Conservation (phyloP, 2,797 vertebrate genomes). For the Kryptopterus vitreolus region DNA sequence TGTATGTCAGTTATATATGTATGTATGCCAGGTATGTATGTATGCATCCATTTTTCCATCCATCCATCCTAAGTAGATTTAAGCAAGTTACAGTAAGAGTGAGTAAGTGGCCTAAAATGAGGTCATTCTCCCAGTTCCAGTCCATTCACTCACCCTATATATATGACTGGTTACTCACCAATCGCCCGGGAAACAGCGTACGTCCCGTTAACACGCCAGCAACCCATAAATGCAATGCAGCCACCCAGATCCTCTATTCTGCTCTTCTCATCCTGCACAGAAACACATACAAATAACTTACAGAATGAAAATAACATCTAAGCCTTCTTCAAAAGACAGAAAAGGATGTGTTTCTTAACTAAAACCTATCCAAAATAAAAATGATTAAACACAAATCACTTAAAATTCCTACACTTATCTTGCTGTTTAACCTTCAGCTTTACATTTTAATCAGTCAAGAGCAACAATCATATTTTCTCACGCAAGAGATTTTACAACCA, state of each 20-base stretch:
- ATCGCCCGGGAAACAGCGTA: constrained; percentile 96
- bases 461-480: not conserved
- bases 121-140: not conserved
- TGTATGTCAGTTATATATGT: no score
- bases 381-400: not conserved
- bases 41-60: no score
- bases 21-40: no score
- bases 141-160: not conserved
- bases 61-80: no score
- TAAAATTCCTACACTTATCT: not conserved
- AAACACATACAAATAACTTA: not conserved
- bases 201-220: constrained; percentile 95
- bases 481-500: not conserved
- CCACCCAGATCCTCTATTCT: constrained; percentile 91
- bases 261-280: constrained; percentile 84
- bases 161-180: constrained; percentile 79
- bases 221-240: constrained; percentile 90
- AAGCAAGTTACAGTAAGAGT: not conserved
- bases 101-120: not conserved
- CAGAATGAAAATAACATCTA: no score
- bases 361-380: not conserved
- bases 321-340: not conserved
- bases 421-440: not conserved
- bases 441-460: not conserved
- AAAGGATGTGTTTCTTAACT: not conserved